Conservation (phyloP, 2,113 vertebrate genomes). For the Dipodomys stephensi region DNA sequence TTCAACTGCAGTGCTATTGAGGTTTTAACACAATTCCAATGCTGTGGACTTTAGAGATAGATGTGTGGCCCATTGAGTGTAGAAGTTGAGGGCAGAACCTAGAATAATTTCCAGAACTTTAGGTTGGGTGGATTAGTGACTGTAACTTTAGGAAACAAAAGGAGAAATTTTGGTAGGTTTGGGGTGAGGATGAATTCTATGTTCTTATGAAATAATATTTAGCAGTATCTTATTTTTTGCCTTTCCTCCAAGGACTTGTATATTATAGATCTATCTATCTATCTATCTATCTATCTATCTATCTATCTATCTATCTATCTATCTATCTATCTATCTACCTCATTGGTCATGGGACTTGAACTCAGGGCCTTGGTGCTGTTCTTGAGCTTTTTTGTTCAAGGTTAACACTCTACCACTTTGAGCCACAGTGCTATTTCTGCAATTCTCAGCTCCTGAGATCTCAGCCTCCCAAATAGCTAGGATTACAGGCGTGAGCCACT, state of each 20-base stretch:
- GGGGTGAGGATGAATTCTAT: background rate
- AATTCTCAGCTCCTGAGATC: too few relatives aligned
- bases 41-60: too few relatives aligned
- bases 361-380: too few relatives aligned
- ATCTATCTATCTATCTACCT: too few relatives aligned
- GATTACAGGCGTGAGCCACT: too few relatives aligned
- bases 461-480: too few relatives aligned
- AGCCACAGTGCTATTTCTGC: too few relatives aligned
- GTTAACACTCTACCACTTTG: too few relatives aligned
- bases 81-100: background rate
- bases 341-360: too few relatives aligned
- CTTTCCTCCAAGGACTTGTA: background rate
- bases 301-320: too few relatives aligned
- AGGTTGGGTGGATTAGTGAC: background rate
- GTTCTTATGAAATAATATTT: constrained; percentile 1
- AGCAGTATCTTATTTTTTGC: background rate
- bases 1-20: background rate
- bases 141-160: background rate
- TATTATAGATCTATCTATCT: background rate
- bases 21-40: background rate
- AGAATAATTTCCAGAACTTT: background rate
- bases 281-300: too few relatives aligned
- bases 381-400: too few relatives aligned
- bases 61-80: background rate
- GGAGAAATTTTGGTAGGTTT: background rate